Percentiles rank a stretch among this genome's conserved stretches.
These are phyloP conservation scores for Leucophora obtusa DNA, from an alignment of 2,888 invertebrate genomes.

Conservation along the genomic window DNA sequence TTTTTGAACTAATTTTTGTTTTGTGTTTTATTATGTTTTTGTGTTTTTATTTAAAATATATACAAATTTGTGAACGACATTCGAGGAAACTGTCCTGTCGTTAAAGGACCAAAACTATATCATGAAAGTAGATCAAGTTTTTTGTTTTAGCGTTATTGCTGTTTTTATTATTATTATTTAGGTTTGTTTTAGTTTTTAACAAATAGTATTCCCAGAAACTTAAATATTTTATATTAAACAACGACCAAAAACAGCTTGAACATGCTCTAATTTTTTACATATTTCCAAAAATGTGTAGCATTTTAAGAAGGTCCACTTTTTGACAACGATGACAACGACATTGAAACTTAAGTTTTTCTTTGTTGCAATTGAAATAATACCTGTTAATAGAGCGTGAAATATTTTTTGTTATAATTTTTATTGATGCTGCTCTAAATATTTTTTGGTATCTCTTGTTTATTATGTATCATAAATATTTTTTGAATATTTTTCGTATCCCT, in stretches of 20 bases:
- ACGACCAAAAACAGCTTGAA: conserved; percentile 21
- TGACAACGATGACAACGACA: conserved; percentile 1
- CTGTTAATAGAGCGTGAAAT: conserved; percentile 49
- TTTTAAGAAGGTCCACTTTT: not conserved
- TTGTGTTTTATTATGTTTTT: conserved; percentile 48
- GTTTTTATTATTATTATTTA: conserved; percentile 62
- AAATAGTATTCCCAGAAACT: conserved; percentile 28
- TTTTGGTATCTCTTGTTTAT: not conserved
- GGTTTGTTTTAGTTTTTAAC: conserved; percentile 54
- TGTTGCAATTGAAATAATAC: conserved; percentile 1
- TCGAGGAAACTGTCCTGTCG: conserved; percentile 68
- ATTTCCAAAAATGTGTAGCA: conserved; percentile 23
- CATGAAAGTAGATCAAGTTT: conserved; percentile 76
- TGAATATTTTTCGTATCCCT: conserved; percentile 14
- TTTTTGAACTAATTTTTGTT: conserved; percentile 68
- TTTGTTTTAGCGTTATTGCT: conserved; percentile 70
- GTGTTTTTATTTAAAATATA: conserved; percentile 66
- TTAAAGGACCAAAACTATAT: conserved; percentile 66
- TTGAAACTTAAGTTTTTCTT: not conserved
- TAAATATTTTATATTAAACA: not conserved
- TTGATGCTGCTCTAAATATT: conserved; percentile 38
- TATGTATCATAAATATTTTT: not conserved
- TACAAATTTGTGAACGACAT: conserved; percentile 12
- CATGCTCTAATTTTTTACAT: conserved; percentile 54
- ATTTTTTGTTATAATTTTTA: conserved; percentile 38